Percentiles rank a stretch among this genome's conserved stretches.
Conservation (phyloP, 1,140 invertebrate genomes). For the Drosophila mayri region DNA sequence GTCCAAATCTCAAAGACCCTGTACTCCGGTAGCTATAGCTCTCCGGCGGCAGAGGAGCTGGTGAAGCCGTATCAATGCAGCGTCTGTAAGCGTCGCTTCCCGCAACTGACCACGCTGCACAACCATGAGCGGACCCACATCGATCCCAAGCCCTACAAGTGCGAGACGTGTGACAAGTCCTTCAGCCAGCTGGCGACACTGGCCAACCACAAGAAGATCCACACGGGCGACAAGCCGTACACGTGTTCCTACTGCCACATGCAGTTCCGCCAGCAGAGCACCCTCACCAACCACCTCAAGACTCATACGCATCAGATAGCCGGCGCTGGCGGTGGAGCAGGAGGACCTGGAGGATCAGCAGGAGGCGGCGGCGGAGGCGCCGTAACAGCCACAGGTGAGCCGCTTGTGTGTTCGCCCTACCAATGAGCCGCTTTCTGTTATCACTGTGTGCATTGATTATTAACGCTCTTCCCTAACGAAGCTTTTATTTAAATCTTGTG, state of each 20-base stretch:
- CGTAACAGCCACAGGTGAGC: constrained; percentile 60
- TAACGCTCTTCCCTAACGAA: constrained; percentile 84
- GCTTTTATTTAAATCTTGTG: constrained; percentile 85
- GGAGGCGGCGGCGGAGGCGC: constrained; percentile 32
- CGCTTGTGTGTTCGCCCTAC: constrained; percentile 72
- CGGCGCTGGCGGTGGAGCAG: constrained; percentile 28
- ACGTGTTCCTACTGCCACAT: constrained; percentile 83
- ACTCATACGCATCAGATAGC: constrained; percentile 79
- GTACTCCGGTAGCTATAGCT: constrained; percentile 80
- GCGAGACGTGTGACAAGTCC: constrained; percentile 81
- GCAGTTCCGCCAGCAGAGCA: constrained; percentile 83
- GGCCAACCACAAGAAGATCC: constrained; percentile 84
- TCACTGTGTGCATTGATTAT: constrained; percentile 81
- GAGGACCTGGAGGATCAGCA: constrained; percentile 35
- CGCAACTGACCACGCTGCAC: constrained; percentile 82
- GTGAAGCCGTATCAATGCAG: constrained; percentile 85
- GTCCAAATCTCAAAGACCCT: constrained; percentile 83
- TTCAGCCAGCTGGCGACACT: constrained; percentile 81
- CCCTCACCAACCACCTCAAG: constrained; percentile 84
- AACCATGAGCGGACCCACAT: constrained; percentile 84
- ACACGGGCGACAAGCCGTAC: constrained; percentile 84
- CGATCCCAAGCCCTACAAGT: constrained; percentile 84
- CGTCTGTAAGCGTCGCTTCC: constrained; percentile 82
- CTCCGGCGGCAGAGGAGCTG: constrained; percentile 80
- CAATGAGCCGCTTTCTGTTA: constrained; percentile 82